Base-by-base conservation (phyloP, 2,797 vertebrate genomes). In the Tinamus major region DNA sequence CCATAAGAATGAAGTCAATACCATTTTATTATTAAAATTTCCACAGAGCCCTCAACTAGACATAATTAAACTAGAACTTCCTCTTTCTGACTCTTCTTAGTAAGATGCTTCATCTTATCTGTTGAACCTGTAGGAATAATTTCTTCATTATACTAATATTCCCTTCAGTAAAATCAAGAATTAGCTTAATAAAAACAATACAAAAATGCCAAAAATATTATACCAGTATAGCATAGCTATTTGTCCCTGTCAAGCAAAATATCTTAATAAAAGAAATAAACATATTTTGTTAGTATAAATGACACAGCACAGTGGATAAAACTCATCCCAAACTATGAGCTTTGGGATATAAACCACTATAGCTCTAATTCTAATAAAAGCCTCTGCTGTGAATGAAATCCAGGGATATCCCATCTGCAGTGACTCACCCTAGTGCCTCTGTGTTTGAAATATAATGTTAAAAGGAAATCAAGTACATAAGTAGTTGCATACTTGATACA, bases 181-280 rank as follows among this genome's bases (percentile, higher is more conserved):
- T 7, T 3, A 44, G 0, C 2, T 33, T 33, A 33, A 49, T 72
- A 76, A 46, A 46, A 21, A 33, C 56, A 27, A 26, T 7, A 31
- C 78, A 65, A 39, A 33, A 59, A 19, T 31, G 0, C 0, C 10
- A 4, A 27, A n/a, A 71, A 0, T 8, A 2, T 0, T 78, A 21
- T 5, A 39, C 44, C 1, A 5, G 2, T 17, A 69, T 3, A 72
- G 2, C 31, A 7, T 24, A 3, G 9, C n/a, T 75, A 13, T 67
- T 85, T 31, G 31, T 31, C 37, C 2, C 4, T 53, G 51, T 71
- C 31, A 17, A 44, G 9, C 5, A 70, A 77, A 59, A 64, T 1
- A 16, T 26, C 9, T 10, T 53, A 37, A 56, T 26, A 13, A 48
- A 76, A 37, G 5, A 23, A 55, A 31, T 24, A 49, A 31, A 31